Conservation (phyloP, 2,113 vertebrate species). For the Axis porcinus region DNA sequence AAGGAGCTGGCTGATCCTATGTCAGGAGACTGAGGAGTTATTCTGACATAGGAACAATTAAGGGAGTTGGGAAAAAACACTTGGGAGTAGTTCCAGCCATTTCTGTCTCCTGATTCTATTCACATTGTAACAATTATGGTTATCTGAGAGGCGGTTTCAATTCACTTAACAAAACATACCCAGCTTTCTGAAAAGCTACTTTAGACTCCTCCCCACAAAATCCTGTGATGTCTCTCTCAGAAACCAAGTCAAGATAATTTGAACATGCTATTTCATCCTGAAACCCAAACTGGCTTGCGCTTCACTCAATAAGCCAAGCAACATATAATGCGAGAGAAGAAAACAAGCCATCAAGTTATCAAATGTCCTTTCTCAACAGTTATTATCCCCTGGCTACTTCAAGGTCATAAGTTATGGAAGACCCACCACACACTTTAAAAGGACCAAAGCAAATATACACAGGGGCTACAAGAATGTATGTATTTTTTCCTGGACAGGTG, state of each 20-base stretch:
- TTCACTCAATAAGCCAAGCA: slow-evolving; percentile 37
- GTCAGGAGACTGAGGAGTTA: not conserved
- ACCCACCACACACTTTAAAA: slow-evolving; percentile 11
- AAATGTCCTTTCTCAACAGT: slow-evolving; percentile 36
- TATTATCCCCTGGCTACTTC: not conserved
- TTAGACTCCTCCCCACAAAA: not conserved
- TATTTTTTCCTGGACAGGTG: not conserved
- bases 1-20: not conserved
- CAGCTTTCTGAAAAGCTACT: slow-evolving; percentile 50
- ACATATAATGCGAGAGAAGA: slow-evolving; percentile 10
- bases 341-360: not conserved
- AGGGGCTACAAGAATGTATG: not conserved
- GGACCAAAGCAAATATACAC: slow-evolving; percentile 6
- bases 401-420: slow-evolving; percentile 26
- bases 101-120: slow-evolving; percentile 12
- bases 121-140: slow-evolving; percentile 13
- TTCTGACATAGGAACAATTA: not conserved
- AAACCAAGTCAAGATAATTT: slow-evolving; percentile 44
- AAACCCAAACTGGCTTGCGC: slow-evolving; percentile 46
- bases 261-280: slow-evolving; percentile 49
- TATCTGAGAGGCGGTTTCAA: slow-evolving; percentile 49
- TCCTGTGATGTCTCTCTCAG: slow-evolving; percentile 25
- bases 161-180: slow-evolving; percentile 30
- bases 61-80: not conserved
- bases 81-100: not conserved